phyloP scores from a whole-genome alignment of 2,113 vertebrate genomes.

The Tetrao urogallus region DNA sequence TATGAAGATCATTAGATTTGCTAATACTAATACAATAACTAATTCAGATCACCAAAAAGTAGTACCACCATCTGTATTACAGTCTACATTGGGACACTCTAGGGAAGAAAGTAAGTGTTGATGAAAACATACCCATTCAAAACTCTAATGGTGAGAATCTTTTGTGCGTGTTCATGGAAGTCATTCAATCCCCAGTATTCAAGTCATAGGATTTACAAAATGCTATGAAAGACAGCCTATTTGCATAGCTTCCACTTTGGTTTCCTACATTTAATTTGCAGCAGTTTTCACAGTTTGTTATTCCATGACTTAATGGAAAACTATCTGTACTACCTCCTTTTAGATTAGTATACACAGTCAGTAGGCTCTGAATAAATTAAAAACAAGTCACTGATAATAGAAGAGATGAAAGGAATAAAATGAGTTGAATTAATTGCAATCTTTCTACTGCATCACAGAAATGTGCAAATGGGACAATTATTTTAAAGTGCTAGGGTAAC shows the following conservation, averaged over 20 bases:
- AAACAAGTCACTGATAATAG: neutral
- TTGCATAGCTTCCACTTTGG: neutral
- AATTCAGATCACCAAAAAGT: neutral
- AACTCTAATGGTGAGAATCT: neutral
- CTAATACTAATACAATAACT: neutral
- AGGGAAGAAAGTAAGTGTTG: neutral
- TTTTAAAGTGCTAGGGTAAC: neutral
- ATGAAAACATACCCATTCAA: neutral
- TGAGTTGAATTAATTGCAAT: neutral
- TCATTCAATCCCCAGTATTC: neutral
- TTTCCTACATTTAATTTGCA: constrained; percentile 29
- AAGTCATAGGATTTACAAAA: neutral
- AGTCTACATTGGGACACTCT: neutral
- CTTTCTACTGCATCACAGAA: neutral
- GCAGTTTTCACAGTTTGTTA: constrained; percentile 21
- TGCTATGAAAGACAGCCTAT: neutral
- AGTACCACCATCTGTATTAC: neutral
- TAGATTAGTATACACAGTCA: neutral
- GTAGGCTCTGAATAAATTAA: neutral
- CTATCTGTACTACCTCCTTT: neutral
- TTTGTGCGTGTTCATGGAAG: neutral
- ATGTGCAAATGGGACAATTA: neutral
- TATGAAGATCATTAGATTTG: neutral
- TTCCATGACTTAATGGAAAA: constrained; percentile 12
- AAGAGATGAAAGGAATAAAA: neutral